Percentiles rank a stretch among this genome's conserved stretches.
Evolutionary conservation across 2,888 invertebrate species (phyloP).

Genomic region (Apodemia duryi): DNA sequence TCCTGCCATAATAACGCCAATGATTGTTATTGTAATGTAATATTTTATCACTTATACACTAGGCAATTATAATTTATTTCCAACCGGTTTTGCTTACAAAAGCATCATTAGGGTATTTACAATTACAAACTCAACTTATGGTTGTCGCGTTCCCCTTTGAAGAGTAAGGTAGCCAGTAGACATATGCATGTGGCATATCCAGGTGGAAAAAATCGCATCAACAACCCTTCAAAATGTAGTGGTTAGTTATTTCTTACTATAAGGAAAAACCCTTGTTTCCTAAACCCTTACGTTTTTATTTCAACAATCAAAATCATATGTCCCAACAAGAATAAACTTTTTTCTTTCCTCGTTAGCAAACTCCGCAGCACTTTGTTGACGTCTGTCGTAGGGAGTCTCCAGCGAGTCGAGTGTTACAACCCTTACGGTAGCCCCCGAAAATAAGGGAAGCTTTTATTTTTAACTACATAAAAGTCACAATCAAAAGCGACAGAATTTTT

Average conservation of each 20-base stretch:
- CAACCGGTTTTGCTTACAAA: no score
- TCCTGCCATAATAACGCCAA: no score
- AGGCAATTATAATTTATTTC: no score
- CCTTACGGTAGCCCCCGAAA: constrained; percentile 31
- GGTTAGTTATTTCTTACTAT: background rate
- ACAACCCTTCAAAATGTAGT: background rate
- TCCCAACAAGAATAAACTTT: constrained; percentile 55
- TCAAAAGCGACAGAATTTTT: constrained; percentile 23
- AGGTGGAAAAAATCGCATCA: no score
- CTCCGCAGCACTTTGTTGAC: constrained; percentile 68
- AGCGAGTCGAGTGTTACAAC: constrained; percentile 54
- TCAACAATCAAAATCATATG: constrained; percentile 22
- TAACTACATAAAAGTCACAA: constrained; percentile 29
- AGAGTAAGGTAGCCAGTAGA: no score
- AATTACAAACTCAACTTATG: no score
- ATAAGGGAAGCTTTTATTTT: constrained; percentile 29
- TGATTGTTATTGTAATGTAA: no score
- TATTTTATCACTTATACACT: no score
- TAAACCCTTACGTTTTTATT: constrained; percentile 1
- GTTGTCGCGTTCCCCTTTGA: no score
- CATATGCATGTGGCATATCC: no score
- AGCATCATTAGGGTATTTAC: no score
- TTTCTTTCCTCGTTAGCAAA: constrained; percentile 65
- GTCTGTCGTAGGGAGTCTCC: constrained; percentile 63
- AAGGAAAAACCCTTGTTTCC: background rate